These are phyloP conservation scores for Lingula anatina DNA, from an alignment of 2,888 invertebrate species.

Conservation along the genomic window DNA sequence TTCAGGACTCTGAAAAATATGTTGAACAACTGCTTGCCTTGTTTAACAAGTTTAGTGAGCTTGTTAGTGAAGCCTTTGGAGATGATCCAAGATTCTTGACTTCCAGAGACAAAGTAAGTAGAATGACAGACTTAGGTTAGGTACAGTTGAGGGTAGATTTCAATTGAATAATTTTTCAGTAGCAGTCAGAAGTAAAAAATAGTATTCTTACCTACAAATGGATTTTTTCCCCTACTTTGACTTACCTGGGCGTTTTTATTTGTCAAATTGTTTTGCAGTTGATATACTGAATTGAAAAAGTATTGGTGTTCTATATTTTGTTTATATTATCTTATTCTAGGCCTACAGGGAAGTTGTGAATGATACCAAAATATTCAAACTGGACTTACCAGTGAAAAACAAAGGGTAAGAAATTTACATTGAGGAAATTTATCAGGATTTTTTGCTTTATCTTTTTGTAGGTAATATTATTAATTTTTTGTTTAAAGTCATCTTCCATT, in stretches of 20 bases:
- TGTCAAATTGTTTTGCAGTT: too few species aligned
- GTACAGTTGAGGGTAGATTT: too few species aligned
- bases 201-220: too few species aligned
- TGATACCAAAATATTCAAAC: slow-evolving; percentile 81
- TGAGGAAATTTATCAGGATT: too few species aligned
- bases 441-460: too few species aligned
- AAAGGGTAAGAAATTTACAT: slow-evolving; percentile 53
- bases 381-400: slow-evolving; percentile 59
- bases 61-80: slow-evolving; percentile 90
- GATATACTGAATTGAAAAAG: too few species aligned
- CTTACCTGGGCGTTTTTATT: too few species aligned
- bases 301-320: too few species aligned
- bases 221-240: too few species aligned
- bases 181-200: too few species aligned
- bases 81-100: slow-evolving; percentile 97
- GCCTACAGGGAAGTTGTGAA: slow-evolving; percentile 97
- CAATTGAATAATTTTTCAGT: too few species aligned
- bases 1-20: slow-evolving; percentile 90
- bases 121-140: too few species aligned
- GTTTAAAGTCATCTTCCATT: not conserved
- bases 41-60: slow-evolving; percentile 84
- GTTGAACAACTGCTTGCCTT: slow-evolving; percentile 89
- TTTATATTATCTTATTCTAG: slow-evolving; percentile 37
- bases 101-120: slow-evolving; percentile 76
- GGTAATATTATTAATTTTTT: not conserved